Conservation (phyloP, 2,797 vertebrate species). For the Cuniculus paca region DNA sequence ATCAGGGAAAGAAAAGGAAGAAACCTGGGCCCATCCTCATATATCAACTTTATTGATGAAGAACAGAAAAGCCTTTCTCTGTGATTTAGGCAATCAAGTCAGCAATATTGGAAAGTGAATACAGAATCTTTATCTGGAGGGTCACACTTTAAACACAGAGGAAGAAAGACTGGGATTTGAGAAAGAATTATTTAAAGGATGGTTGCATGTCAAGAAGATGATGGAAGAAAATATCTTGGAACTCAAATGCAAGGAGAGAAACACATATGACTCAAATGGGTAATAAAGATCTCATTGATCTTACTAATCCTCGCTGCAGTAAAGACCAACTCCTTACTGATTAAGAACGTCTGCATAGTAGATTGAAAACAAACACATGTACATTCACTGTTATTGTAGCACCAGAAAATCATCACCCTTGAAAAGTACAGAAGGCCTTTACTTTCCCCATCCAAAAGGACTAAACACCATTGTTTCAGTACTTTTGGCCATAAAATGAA, state of each 20-base stretch:
- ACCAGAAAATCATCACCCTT: too few relatives aligned
- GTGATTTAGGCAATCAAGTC: not conserved
- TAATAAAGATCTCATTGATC: not conserved
- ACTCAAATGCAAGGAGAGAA: accelerated
- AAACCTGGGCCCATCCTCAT: too few relatives aligned
- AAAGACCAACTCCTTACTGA: accelerated
- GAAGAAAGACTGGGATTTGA: not conserved
- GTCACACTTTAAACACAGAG: not conserved
- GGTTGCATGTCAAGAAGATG: not conserved
- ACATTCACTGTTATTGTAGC: accelerated
- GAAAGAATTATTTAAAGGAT: not conserved
- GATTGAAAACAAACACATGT: accelerated
- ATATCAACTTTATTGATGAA: too few relatives aligned
- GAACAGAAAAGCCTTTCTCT: not conserved
- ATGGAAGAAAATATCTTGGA: accelerated
- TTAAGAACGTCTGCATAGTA: not conserved
- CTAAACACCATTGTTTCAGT: accelerated
- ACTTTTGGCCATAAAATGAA: accelerated
- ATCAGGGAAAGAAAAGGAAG: not conserved
- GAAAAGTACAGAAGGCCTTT: too few relatives aligned
- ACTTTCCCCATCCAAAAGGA: accelerated
- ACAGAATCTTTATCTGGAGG: not conserved
- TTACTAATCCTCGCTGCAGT: accelerated
- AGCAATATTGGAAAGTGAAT: accelerated
- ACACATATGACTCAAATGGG: accelerated